Conservation (phyloP, 1,140 invertebrate species). For the Drosophila trapezifrons region DNA sequence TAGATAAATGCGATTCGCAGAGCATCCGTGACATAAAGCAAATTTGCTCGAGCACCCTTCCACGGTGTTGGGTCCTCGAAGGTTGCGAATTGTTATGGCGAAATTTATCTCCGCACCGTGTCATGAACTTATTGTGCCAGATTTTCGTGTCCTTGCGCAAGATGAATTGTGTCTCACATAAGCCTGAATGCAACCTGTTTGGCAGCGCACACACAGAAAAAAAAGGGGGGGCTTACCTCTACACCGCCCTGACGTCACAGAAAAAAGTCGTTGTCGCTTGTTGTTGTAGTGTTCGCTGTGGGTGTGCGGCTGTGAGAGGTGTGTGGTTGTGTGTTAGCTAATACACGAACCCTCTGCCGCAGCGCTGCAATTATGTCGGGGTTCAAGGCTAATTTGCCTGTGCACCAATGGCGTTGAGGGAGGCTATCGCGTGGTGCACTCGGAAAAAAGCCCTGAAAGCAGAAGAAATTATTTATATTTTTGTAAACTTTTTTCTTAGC, state of each 20-base stretch:
- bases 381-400: slow-evolving; percentile 80
- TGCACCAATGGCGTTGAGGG: slow-evolving; percentile 51
- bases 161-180: slow-evolving; percentile 37
- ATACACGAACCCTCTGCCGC: slow-evolving; percentile 55
- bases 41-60: slow-evolving; percentile 9
- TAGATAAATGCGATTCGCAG: slow-evolving; percentile 12
- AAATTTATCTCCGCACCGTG: slow-evolving; percentile 26
- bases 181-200: slow-evolving; percentile 36
- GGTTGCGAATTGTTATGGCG: slow-evolving; percentile 38
- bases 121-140: slow-evolving; percentile 49
- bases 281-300: slow-evolving; percentile 14
- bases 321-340: slow-evolving; percentile 53
- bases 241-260: slow-evolving; percentile 55
- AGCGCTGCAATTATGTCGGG: slow-evolving; percentile 75
- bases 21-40: slow-evolving; percentile 7
- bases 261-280: slow-evolving; percentile 33
- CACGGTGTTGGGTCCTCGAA: slow-evolving; percentile 9
- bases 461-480: not conserved
- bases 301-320: slow-evolving; percentile 1
- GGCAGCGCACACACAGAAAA: not conserved
- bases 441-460: not conserved
- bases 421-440: slow-evolving; percentile 13
- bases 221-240: slow-evolving; percentile 7
- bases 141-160: slow-evolving; percentile 44
- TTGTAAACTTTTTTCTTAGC: too few species aligned